Evolutionary conservation across 2,888 invertebrate genomes (phyloP).

Genomic region (Tetragnatha montana): DNA sequence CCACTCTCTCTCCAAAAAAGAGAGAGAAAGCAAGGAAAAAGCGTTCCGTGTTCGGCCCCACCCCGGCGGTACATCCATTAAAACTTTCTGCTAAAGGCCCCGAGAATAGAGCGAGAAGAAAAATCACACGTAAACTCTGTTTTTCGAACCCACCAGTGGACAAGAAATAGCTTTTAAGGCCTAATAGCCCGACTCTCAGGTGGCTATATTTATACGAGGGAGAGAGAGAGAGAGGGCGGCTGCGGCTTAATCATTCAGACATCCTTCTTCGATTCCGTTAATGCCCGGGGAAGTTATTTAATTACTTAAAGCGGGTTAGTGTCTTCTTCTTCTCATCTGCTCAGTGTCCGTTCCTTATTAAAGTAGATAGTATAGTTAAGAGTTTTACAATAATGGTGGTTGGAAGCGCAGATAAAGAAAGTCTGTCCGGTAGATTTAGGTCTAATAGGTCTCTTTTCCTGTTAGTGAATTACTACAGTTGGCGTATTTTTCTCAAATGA

Average conservation of each 20-base stretch:
- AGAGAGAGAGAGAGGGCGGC: neutral
- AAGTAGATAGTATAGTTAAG: neutral
- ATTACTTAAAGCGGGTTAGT: neutral
- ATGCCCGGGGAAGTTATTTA: neutral
- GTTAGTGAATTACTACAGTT: too few species aligned
- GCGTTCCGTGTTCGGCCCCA: neutral
- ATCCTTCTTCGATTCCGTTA: neutral
- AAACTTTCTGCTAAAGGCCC: constrained; percentile 41
- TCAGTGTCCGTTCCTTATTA: neutral
- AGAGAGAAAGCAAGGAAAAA: constrained; percentile 17
- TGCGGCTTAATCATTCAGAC: constrained; percentile 11
- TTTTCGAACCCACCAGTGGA: constrained; percentile 47
- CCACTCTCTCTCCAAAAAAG: neutral
- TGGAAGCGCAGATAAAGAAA: neutral
- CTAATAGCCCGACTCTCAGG: constrained; percentile 60
- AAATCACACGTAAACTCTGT: constrained; percentile 57
- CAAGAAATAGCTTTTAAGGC: constrained; percentile 70
- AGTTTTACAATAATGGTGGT: neutral
- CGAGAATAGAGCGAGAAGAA: constrained; percentile 46
- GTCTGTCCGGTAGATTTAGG: too few species aligned
- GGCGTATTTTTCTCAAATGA: too few species aligned
- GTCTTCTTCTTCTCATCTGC: neutral
- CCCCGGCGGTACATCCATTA: constrained; percentile 55
- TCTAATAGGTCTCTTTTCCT: too few species aligned
- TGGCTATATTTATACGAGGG: constrained; percentile 64